phyloP scores from a whole-genome alignment of 2,113 vertebrate genomes.

The Bubo bubo region DNA sequence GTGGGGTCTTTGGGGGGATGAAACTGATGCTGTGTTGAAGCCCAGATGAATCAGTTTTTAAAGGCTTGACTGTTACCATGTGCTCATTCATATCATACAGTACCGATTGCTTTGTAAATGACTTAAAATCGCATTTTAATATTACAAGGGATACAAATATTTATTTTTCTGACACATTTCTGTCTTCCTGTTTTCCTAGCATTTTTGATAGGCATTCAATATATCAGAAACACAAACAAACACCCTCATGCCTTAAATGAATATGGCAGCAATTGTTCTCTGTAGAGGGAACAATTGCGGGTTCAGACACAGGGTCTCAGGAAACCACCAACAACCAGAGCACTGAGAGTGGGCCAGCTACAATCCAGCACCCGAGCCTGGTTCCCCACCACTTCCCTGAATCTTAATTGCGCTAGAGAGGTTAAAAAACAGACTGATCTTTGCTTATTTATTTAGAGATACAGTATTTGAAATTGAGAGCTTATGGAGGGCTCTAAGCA shows the following conservation, averaged over 20 bases:
- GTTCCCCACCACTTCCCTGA: neutral
- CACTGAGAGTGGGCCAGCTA: neutral
- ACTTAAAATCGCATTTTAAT: neutral
- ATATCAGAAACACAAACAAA: neutral
- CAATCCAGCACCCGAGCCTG: neutral
- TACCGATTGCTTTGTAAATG: neutral
- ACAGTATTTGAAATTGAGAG: neutral
- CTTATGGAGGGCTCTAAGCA: conserved; percentile 3
- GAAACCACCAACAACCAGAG: neutral
- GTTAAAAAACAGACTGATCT: neutral
- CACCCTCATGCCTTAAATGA: neutral
- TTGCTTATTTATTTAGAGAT: neutral
- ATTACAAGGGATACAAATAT: neutral
- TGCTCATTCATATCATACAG: neutral
- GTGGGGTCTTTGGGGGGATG: neutral
- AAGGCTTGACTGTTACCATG: neutral
- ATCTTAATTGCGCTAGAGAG: neutral
- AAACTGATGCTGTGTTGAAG: neutral
- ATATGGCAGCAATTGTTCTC: neutral
- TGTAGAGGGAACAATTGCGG: neutral
- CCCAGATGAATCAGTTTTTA: neutral
- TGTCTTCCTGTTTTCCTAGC: neutral
- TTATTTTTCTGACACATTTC: neutral
- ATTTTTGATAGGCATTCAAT: neutral
- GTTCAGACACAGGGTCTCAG: neutral